Percentiles rank a stretch among this genome's conserved stretches.
phyloP scores from a whole-genome alignment of 2,888 invertebrate genomes.

The Boloria euphrosyne region DNA sequence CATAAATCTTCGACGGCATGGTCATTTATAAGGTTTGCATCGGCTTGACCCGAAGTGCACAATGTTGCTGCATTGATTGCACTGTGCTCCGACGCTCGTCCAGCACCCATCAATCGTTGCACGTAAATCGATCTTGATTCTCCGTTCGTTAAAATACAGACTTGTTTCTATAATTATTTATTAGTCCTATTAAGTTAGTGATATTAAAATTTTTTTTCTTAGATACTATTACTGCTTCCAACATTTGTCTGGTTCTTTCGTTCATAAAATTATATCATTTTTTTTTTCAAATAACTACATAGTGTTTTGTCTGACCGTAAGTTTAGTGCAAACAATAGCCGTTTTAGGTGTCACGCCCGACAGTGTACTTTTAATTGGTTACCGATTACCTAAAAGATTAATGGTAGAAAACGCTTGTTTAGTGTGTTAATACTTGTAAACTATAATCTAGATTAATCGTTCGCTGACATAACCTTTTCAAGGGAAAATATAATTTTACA shows the following conservation, averaged over 20 bases:
- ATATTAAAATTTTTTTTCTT: too few relatives aligned
- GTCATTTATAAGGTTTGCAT: constrained; percentile 34
- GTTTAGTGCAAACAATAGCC: constrained; percentile 12
- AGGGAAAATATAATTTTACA: constrained; percentile 13
- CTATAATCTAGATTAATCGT: constrained; percentile 29
- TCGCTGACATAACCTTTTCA: constrained; percentile 17
- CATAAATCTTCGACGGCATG: constrained; percentile 35
- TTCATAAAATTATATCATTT: too few relatives aligned
- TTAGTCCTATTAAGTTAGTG: too few relatives aligned
- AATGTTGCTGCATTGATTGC: constrained; percentile 26
- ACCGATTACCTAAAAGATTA: constrained; percentile 35
- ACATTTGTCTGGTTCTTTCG: too few relatives aligned
- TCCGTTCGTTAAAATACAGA: constrained; percentile 22
- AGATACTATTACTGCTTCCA: too few relatives aligned
- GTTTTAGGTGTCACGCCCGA: constrained; percentile 6
- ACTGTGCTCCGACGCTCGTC: constrained; percentile 17
- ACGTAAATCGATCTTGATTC: constrained; percentile 33
- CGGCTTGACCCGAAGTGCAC: constrained; percentile 23
- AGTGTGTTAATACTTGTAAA: constrained; percentile 31
- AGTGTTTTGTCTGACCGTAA: constrained; percentile 55
- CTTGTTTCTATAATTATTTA: constrained; percentile 6
- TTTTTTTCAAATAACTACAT: constrained; percentile 23
- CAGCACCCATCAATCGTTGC: constrained; percentile 33
- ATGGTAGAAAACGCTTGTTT: constrained; percentile 30
- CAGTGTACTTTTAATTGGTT: constrained; percentile 35